Evolutionary conservation across 2,113 vertebrate genomes (phyloP).

Genomic region (Epinephelus fuscoguttatus): DNA sequence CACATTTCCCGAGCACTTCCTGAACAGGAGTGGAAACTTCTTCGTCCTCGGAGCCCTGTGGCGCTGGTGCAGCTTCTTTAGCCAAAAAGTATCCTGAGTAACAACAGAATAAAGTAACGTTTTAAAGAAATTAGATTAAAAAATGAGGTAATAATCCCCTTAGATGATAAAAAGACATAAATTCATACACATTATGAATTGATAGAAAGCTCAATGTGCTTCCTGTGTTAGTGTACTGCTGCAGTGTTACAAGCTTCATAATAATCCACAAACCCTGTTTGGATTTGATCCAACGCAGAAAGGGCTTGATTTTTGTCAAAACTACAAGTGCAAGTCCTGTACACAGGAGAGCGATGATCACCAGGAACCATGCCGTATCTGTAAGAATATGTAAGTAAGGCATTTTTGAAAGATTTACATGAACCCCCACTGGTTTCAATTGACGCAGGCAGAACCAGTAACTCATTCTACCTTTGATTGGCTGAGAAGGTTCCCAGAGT

Average conservation of each 20-base stretch:
- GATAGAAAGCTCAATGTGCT: neutral
- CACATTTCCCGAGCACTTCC: conserved; percentile 75
- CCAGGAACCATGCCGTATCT: conserved; percentile 71
- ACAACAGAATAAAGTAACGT: neutral
- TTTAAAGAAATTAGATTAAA: neutral
- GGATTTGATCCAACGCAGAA: conserved; percentile 60
- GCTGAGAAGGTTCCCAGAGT: fast-evolving
- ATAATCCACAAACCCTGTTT: conserved; percentile 60
- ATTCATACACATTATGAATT: neutral
- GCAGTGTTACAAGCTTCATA: neutral
- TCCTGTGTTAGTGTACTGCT: neutral
- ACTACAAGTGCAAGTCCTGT: conserved; percentile 47
- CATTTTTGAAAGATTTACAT: conserved; percentile 1
- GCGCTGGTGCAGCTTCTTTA: conserved; percentile 9
- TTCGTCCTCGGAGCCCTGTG: conserved; percentile 40
- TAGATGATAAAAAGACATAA: neutral
- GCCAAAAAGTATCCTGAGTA: conserved; percentile 43
- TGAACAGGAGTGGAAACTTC: conserved; percentile 78
- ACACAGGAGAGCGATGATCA: conserved; percentile 67
- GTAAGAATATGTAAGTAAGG: conserved; percentile 44
- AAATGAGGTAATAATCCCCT: neutral
- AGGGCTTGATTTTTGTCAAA: conserved; percentile 54
- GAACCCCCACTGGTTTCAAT: neutral
- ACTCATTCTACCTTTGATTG: conserved; percentile 43
- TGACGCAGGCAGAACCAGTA: neutral